These are phyloP conservation scores for Semicossyphus pulcher DNA, from an alignment of 2,113 vertebrate genomes.

Conservation along the genomic window DNA sequence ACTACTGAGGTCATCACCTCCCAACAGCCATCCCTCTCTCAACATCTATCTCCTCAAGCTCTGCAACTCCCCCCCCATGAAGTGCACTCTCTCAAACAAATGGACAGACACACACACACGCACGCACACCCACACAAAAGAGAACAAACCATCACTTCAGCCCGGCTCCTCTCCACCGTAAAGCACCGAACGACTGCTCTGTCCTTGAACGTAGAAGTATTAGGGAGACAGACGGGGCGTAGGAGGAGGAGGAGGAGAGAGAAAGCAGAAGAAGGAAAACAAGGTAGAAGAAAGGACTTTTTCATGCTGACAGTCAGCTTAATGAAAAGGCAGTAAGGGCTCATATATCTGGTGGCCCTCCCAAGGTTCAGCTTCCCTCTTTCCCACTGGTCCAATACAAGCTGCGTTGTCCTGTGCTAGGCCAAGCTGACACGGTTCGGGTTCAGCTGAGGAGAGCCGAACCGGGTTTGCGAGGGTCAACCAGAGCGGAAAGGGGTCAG, in stretches of 20 bases:
- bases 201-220: conserved; percentile 73
- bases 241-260: conserved; percentile 33
- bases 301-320: conserved; percentile 73
- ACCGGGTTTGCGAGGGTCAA: not conserved
- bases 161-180: conserved; percentile 44
- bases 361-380: conserved; percentile 35
- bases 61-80: not conserved
- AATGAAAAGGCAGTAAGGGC: conserved; percentile 71
- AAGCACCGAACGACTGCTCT: conserved; percentile 56
- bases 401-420: not conserved
- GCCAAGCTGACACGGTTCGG: not conserved
- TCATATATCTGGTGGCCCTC: conserved; percentile 68
- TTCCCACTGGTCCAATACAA: not conserved
- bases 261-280: conserved; percentile 49
- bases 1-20: conserved; percentile 53
- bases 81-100: conserved; percentile 23
- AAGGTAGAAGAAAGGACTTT: conserved; percentile 62
- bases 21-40: conserved; percentile 20
- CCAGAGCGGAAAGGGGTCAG: conserved; percentile 7
- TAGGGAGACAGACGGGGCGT: conserved; percentile 46
- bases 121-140: conserved; percentile 25
- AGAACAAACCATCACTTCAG: conserved; percentile 51
- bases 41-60: conserved; percentile 45
- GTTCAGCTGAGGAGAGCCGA: conserved; percentile 30
- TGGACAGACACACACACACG: conserved; percentile 16